phyloP scores from a whole-genome alignment of 2,888 invertebrate species.

The Pristionchus mayeri region DNA sequence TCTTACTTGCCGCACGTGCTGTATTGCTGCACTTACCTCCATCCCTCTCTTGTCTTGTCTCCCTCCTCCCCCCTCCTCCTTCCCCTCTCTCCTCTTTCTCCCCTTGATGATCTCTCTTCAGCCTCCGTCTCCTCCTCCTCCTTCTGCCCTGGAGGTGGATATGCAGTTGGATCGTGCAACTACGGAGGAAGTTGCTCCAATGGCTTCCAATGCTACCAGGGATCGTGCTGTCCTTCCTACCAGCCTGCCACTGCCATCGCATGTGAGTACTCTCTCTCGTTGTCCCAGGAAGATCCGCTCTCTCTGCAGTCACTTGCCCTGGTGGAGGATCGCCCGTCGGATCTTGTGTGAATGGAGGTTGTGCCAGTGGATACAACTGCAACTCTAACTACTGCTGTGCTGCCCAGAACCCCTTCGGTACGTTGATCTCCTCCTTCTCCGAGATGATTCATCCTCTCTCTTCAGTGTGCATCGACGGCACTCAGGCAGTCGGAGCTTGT shows the following conservation, averaged over 20 bases:
- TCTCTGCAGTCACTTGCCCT: slow-evolving; percentile 65
- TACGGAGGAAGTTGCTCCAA: slow-evolving; percentile 68
- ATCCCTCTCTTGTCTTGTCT: slow-evolving; percentile 32
- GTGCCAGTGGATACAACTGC: slow-evolving; percentile 70
- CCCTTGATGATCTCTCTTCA: background rate
- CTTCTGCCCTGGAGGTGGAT: slow-evolving; percentile 68
- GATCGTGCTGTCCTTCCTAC: slow-evolving; percentile 66
- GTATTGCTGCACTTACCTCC: slow-evolving; percentile 38
- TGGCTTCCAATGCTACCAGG: slow-evolving; percentile 69
- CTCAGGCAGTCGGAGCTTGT: slow-evolving; percentile 76
- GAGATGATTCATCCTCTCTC: too few species aligned
- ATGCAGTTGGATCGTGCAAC: slow-evolving; percentile 67
- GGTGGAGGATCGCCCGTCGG: slow-evolving; percentile 66
- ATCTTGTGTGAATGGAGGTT: slow-evolving; percentile 65
- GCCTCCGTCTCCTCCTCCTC: slow-evolving; percentile 40
- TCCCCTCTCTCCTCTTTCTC: background rate
- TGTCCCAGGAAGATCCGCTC: background rate
- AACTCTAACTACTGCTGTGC: slow-evolving; percentile 62
- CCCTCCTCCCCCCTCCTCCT: background rate
- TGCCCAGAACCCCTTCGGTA: slow-evolving; percentile 64
- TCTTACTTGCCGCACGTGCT: slow-evolving; percentile 49
- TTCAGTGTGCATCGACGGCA: slow-evolving; percentile 75
- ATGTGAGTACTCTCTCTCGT: slow-evolving; percentile 55
- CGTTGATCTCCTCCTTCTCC: too few species aligned
- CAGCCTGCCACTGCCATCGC: slow-evolving; percentile 58